A percentile compares a stretch with the other conserved stretches of the same genome.
Conservation (phyloP, 2,888 invertebrate species). For the Eugnorisma glareosa region DNA sequence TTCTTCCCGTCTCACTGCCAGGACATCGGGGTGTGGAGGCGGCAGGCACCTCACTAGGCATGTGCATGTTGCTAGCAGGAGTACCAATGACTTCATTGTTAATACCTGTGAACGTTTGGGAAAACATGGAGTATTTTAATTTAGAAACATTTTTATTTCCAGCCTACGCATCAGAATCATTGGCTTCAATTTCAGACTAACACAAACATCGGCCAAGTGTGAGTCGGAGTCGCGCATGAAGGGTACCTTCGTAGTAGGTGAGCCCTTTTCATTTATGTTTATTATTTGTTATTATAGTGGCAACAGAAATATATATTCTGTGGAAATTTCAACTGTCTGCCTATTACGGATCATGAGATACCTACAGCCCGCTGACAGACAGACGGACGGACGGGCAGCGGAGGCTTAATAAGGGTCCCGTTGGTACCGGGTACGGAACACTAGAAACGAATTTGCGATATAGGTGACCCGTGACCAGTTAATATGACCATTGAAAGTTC, state of each 20-base stretch:
- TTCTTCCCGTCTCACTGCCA: slow-evolving; percentile 90
- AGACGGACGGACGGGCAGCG: too few relatives aligned
- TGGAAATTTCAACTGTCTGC: too few relatives aligned
- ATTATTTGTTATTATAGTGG: too few relatives aligned
- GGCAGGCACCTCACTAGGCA: slow-evolving; percentile 76
- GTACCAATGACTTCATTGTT: slow-evolving; percentile 73
- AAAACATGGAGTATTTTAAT: not conserved
- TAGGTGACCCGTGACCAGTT: slow-evolving; percentile 7
- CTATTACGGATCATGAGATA: too few relatives aligned
- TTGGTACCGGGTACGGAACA: too few relatives aligned
- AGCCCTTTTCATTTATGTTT: too few relatives aligned
- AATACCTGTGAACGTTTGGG: slow-evolving; percentile 38
- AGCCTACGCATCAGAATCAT: not conserved
- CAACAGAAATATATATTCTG: too few relatives aligned
- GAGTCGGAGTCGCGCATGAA: too few relatives aligned
- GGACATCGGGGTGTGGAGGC: slow-evolving; percentile 91
- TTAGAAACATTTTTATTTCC: not conserved
- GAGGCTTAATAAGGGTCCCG: too few relatives aligned
- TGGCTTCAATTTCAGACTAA: not conserved
- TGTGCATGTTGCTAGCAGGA: slow-evolving; percentile 74
- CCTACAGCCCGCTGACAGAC: too few relatives aligned
- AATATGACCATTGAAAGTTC: slow-evolving; percentile 9
- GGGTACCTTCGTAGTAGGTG: too few relatives aligned
- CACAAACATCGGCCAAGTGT: too few relatives aligned
- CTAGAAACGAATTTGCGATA: not conserved